Evolutionary conservation across 2,888 invertebrate species (phyloP).

Genomic region (Lysandra bellargus): DNA sequence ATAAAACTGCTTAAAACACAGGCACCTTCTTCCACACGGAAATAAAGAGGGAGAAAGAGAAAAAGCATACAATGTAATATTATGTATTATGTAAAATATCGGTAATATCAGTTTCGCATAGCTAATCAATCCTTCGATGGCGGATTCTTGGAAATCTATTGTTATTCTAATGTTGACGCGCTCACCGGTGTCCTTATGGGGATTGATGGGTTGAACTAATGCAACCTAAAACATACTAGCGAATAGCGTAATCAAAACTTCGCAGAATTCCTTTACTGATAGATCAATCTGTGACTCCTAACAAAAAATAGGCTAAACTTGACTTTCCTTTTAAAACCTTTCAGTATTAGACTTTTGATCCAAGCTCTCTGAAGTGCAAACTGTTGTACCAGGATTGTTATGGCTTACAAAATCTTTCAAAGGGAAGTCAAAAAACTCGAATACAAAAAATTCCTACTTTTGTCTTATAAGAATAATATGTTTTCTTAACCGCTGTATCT

Average conservation of each 20-base stretch:
- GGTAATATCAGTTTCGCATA: too few relatives aligned
- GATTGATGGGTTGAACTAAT: too few relatives aligned
- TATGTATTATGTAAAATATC: too few relatives aligned
- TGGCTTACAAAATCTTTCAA: constrained; percentile 3
- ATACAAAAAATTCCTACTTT: not conserved
- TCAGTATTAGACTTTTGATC: not conserved
- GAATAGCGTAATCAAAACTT: not conserved
- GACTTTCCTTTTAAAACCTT: constrained; percentile 12
- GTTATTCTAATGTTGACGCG: too few relatives aligned
- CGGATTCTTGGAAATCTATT: too few relatives aligned
- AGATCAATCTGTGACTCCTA: not conserved
- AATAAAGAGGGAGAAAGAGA: too few relatives aligned
- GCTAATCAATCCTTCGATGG: too few relatives aligned
- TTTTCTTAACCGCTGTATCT: not conserved
- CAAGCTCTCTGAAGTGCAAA: not conserved
- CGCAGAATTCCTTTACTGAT: not conserved
- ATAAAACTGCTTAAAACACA: too few relatives aligned
- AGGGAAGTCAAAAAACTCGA: not conserved
- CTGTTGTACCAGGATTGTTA: constrained; percentile 16
- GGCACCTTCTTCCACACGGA: too few relatives aligned
- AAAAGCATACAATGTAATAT: too few relatives aligned
- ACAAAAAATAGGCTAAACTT: not conserved
- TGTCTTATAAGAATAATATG: not conserved
- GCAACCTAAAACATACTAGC: not conserved
- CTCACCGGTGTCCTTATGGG: too few relatives aligned